Evolutionary conservation across 2,113 vertebrate species (phyloP), one percentile per base, ranked within the genome.

Genomic region (Blennius ocellaris): DNA sequence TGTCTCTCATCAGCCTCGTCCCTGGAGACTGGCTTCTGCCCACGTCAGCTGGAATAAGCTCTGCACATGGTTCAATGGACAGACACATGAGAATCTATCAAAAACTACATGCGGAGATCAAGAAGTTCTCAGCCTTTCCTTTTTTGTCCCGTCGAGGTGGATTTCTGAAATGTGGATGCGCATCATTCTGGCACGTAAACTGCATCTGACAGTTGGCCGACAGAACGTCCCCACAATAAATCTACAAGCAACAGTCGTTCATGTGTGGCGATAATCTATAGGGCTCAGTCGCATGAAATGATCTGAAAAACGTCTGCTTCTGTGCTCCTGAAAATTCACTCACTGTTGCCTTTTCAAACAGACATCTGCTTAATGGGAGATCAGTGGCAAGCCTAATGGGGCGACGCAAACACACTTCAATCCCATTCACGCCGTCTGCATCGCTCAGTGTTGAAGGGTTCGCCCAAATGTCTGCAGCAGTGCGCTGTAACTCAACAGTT

Each of bases 341-440:
- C 73, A 83, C 67, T 64, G 70, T 72, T 78, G 70, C 81, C 30
- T 83, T 87, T 60, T 57, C 47, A 84, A 74, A 78, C 74, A 81
- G 75, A 75, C 81, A 80, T 86, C 80, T 83, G 78, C 69, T 65
- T 80, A 85, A 87, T 80, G 70, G 57, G 21, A 71, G 76, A 85
- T 81, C 84, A 65, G 76, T 68, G 78, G 78, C 61, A 76, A 60
- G 69, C 77, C 81, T 87, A 85, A 81, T 81, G 80, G 69, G 56
- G 82, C 51, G 55, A 74, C 74, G 75, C 81, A 82, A 87, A 86
- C 78, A 79, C 47, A 81, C 87, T 84, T 79, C 77, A 80, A 80
- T 84, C 83, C 75, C 72, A 85, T 85, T 89, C 79, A 78, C 80
- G 69, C 64, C 60, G 76, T 82, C 83, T 69, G 85, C 73, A 73